phyloP scores from a whole-genome alignment of 2,113 vertebrate species.

The Dissostichus mawsoni region DNA sequence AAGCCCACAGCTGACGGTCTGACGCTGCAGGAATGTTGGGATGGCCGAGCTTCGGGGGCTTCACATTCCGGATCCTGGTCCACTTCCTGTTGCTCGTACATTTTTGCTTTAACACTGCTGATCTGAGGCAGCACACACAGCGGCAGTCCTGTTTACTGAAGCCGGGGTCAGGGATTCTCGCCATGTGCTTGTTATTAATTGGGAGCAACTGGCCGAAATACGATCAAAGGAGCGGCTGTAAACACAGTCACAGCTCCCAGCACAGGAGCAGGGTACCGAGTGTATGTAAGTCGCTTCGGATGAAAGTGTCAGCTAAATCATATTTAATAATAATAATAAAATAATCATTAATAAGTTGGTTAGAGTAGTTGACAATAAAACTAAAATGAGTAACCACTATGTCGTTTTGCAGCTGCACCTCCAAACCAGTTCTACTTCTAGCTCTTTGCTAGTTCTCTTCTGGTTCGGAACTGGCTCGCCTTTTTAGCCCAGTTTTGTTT shows the following conservation, averaged over 20 bases:
- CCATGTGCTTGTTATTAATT: slow-evolving; percentile 64
- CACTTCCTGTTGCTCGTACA: slow-evolving; percentile 49
- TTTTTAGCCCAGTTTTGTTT: too few relatives aligned
- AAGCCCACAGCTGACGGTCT: slow-evolving; percentile 7
- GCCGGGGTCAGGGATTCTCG: slow-evolving; percentile 53
- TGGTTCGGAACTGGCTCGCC: too few relatives aligned
- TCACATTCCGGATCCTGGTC: slow-evolving; percentile 31
- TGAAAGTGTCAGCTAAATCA: too few relatives aligned
- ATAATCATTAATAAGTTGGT: background rate
- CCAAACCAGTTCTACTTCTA: too few relatives aligned
- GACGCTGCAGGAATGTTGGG: slow-evolving; percentile 28
- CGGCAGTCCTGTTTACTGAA: slow-evolving; percentile 59
- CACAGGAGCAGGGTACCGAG: background rate
- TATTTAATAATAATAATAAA: too few relatives aligned
- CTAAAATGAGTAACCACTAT: background rate
- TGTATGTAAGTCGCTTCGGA: too few relatives aligned
- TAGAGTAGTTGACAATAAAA: background rate
- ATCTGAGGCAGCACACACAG: slow-evolving; percentile 39
- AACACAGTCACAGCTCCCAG: slow-evolving; percentile 27
- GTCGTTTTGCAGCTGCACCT: background rate
- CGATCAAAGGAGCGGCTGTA: slow-evolving; percentile 33
- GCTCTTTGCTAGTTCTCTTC: too few relatives aligned
- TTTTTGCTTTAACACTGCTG: slow-evolving; percentile 45
- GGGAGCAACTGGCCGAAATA: slow-evolving; percentile 34
- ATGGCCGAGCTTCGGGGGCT: slow-evolving; percentile 7